phyloP scores from a whole-genome alignment of 2,888 invertebrate species.

The Lydus trimaculatus region DNA sequence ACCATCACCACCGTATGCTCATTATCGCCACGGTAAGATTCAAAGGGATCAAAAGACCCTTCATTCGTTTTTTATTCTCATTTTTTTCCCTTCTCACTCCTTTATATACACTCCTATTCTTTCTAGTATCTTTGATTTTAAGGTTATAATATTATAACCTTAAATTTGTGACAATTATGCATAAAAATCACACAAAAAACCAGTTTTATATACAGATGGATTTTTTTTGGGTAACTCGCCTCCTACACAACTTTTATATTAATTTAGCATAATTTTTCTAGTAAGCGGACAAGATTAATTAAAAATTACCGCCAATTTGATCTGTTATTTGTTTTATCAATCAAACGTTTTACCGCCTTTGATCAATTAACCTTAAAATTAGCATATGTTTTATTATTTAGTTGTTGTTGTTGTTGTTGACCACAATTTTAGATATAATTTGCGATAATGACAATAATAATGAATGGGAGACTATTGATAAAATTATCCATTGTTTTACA shows the following conservation, averaged over 20 bases:
- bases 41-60: conserved; percentile 1
- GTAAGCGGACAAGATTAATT: not conserved
- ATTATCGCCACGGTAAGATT: conserved; percentile 1
- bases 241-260: too few relatives aligned
- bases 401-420: too few relatives aligned
- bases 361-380: not conserved
- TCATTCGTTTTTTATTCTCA: not conserved
- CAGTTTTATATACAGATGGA: too few relatives aligned
- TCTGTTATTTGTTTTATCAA: not conserved
- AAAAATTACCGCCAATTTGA: not conserved
- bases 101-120: not conserved
- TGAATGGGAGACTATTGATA: too few relatives aligned
- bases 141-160: not conserved
- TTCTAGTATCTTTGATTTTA: not conserved
- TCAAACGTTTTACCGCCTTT: not conserved
- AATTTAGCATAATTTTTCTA: not conserved
- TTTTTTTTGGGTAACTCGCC: too few relatives aligned
- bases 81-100: not conserved
- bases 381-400: too few relatives aligned
- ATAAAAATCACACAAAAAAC: too few relatives aligned
- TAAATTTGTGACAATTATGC: not conserved
- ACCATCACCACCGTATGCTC: not conserved
- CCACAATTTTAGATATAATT: too few relatives aligned
- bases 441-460: too few relatives aligned
- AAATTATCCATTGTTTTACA: too few relatives aligned